These are phyloP conservation scores for Psittacus erithacus DNA, from an alignment of 2,113 vertebrate species.

Conservation along the genomic window DNA sequence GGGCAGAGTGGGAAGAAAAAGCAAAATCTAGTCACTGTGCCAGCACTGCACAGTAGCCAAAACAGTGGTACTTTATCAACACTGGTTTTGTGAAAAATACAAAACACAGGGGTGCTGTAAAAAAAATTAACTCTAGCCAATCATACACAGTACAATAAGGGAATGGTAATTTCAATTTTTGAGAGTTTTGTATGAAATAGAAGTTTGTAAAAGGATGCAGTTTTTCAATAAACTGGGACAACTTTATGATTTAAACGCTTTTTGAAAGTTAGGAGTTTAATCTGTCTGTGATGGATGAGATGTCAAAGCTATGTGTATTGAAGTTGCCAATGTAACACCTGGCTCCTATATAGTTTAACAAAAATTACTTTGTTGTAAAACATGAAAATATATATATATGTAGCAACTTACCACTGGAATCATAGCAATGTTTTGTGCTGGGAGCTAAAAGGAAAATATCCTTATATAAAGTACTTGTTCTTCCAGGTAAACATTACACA, in stretches of 20 bases:
- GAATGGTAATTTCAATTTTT: neutral
- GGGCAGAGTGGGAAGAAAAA: neutral
- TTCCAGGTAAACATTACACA: neutral
- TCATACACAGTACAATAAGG: neutral
- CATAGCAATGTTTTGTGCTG: neutral
- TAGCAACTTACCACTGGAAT: neutral
- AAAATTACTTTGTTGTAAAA: neutral
- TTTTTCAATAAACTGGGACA: neutral
- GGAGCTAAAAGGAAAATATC: neutral
- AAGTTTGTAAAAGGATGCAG: neutral
- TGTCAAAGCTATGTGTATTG: neutral
- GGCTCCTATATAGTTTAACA: neutral
- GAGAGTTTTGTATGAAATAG: neutral
- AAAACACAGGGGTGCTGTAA: neutral
- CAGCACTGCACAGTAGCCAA: neutral
- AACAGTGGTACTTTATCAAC: neutral
- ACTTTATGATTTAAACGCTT: neutral
- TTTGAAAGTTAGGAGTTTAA: neutral
- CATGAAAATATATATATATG: neutral
- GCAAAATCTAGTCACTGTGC: neutral
- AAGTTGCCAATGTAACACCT: neutral
- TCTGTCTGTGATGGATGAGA: neutral
- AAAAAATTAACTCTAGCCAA: neutral
- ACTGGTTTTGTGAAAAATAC: neutral
- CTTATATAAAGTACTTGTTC: neutral